phyloP scores from a whole-genome alignment of 2,113 vertebrate genomes.

The Pelmatolapia mariae region DNA sequence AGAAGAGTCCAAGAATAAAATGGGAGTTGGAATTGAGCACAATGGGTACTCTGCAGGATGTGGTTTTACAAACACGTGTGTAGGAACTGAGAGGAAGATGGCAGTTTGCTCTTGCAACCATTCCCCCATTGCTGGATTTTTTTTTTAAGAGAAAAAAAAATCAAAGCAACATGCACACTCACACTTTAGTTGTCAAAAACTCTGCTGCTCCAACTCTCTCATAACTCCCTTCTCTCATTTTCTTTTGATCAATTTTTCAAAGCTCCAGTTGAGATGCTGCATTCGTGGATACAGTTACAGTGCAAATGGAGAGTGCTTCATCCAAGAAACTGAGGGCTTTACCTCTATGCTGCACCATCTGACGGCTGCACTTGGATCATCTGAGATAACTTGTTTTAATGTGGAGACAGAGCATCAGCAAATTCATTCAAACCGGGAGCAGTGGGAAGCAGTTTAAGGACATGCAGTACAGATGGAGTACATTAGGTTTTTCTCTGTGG shows the following conservation, averaged over 20 bases:
- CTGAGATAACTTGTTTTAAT: neutral
- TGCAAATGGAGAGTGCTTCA: neutral
- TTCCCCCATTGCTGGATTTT: neutral
- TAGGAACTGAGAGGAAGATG: neutral
- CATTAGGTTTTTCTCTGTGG: constrained; percentile 13
- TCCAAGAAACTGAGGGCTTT: neutral
- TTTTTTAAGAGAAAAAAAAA: neutral
- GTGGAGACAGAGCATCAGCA: neutral
- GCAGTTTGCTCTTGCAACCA: neutral
- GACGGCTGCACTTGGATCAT: neutral
- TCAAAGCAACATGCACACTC: neutral
- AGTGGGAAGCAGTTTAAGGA: constrained; percentile 4
- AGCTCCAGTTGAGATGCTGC: neutral
- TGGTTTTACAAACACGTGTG: neutral
- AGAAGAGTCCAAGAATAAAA: neutral
- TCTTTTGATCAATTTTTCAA: constrained; percentile 18
- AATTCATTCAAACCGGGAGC: neutral
- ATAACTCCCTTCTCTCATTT: neutral
- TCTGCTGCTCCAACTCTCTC: neutral
- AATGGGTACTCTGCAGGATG: neutral
- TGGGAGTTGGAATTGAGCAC: neutral
- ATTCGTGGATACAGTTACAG: neutral
- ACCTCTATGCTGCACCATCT: neutral
- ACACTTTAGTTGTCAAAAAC: neutral
- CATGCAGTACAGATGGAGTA: constrained; percentile 17